Percentiles rank a stretch among this genome's conserved stretches.
phyloP scores from a whole-genome alignment of 2,797 vertebrate genomes.

The Mus caroli region DNA sequence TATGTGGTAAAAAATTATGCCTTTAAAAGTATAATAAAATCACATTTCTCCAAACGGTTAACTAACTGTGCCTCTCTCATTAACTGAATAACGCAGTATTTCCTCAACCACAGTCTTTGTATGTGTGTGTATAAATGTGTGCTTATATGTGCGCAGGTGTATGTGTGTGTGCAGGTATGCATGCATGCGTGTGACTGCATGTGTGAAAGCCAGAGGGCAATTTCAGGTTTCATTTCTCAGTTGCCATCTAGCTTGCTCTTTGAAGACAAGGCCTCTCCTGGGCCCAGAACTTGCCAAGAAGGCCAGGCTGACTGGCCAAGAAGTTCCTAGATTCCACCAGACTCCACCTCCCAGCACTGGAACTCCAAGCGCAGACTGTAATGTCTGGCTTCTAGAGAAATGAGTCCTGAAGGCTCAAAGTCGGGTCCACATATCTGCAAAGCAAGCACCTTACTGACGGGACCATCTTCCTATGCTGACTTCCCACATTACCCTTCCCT shows the following conservation, averaged over 20 bases:
- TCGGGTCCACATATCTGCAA: background rate
- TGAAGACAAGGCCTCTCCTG: background rate
- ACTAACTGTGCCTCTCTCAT: background rate
- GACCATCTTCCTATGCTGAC: background rate
- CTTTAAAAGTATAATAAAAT: conserved; percentile 54
- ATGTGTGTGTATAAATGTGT: background rate
- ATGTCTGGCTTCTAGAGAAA: background rate
- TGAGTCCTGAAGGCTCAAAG: background rate
- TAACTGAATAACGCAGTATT: conserved; percentile 34
- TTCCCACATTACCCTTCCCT: background rate
- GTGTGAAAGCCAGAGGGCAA: background rate
- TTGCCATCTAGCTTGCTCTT: background rate
- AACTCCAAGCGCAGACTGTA: background rate
- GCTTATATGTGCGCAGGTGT: background rate
- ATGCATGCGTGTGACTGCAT: background rate
- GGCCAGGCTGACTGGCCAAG: background rate
- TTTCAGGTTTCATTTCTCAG: background rate
- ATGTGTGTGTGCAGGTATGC: background rate
- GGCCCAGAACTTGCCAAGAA: background rate
- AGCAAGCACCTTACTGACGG: background rate
- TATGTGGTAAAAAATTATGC: conserved; percentile 24
- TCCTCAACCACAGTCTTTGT: background rate
- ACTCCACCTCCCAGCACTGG: background rate
- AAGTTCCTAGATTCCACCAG: too few relatives aligned
- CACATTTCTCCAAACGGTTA: conserved; percentile 58